Evolutionary conservation across 2,888 invertebrate genomes (phyloP).

Genomic region (Tetragnatha montana): DNA sequence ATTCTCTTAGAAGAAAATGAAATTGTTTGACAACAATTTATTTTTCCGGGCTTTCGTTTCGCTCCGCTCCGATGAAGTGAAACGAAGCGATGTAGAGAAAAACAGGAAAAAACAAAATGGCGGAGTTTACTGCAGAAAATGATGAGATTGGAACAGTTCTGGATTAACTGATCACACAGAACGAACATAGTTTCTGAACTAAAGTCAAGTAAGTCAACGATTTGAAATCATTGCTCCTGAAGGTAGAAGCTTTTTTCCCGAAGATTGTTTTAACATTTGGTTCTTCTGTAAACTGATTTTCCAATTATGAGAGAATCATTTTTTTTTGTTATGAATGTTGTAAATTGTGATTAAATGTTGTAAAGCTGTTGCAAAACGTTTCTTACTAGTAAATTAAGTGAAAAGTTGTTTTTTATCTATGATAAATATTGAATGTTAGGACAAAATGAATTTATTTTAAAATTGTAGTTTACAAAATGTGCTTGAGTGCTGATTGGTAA

Average conservation of each 20-base stretch:
- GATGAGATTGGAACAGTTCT: slow-evolving; percentile 48
- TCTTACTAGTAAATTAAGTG: too few relatives aligned
- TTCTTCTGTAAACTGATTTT: background rate
- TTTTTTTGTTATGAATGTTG: background rate
- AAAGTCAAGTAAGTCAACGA: slow-evolving; percentile 31
- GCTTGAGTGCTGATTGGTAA: too few relatives aligned
- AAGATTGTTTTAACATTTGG: slow-evolving; percentile 3
- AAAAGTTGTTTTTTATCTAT: too few relatives aligned
- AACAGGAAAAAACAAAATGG: slow-evolving; percentile 30
- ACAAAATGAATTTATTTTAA: too few relatives aligned
- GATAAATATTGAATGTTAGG: too few relatives aligned
- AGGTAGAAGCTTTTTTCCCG: background rate
- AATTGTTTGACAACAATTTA: slow-evolving; percentile 58
- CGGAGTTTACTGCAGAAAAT: slow-evolving; percentile 31
- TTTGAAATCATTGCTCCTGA: slow-evolving; percentile 5
- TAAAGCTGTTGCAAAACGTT: too few relatives aligned
- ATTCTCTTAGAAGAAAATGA: slow-evolving; percentile 33
- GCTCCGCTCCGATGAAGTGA: slow-evolving; percentile 50
- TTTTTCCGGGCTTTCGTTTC: slow-evolving; percentile 35
- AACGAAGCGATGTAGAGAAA: slow-evolving; percentile 16
- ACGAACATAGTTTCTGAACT: background rate
- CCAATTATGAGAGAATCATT: background rate
- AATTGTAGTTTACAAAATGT: too few relatives aligned
- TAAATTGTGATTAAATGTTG: too few relatives aligned
- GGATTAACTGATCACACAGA: slow-evolving; percentile 54